A percentile compares a stretch with the other conserved stretches of the same genome.
Evolutionary conservation across 2,113 vertebrate species (phyloP).

Genomic region (Gasterosteus nipponicus): DNA sequence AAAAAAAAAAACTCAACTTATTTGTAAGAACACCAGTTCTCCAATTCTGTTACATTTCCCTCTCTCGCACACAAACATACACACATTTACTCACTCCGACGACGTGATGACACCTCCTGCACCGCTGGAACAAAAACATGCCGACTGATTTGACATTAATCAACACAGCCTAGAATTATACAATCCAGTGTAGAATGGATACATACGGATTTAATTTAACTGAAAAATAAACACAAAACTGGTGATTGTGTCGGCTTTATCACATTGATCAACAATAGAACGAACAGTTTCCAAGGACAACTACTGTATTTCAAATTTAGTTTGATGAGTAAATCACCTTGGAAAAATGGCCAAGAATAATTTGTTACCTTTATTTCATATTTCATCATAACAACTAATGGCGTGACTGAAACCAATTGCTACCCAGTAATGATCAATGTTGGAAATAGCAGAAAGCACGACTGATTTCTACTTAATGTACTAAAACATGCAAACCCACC

Average conservation of each 20-base stretch:
- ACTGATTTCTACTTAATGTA: slow-evolving; percentile 9
- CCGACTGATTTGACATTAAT: slow-evolving; percentile 46
- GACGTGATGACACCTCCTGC: slow-evolving; percentile 35
- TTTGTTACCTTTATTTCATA: background rate
- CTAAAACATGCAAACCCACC: slow-evolving; percentile 43
- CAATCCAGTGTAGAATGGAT: slow-evolving; percentile 62
- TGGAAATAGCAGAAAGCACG: background rate
- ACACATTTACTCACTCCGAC: slow-evolving; percentile 42
- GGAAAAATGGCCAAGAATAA: background rate
- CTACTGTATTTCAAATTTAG: background rate
- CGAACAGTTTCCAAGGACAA: background rate
- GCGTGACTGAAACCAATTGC: slow-evolving; percentile 3
- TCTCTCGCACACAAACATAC: slow-evolving; percentile 9
- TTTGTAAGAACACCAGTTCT: slow-evolving; percentile 46
- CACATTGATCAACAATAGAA: slow-evolving; percentile 27
- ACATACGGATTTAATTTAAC: slow-evolving; percentile 23
- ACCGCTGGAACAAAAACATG: slow-evolving; percentile 60
- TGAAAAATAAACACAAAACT: slow-evolving; percentile 24
- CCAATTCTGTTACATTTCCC: slow-evolving; percentile 59
- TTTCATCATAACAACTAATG: background rate
- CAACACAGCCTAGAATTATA: slow-evolving; percentile 46
- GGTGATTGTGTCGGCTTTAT: slow-evolving; percentile 27
- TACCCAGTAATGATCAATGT: background rate
- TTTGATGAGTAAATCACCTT: background rate
- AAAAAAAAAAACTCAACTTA: slow-evolving; percentile 37